Evolutionary conservation across 2,888 invertebrate species (phyloP).

Genomic region (Odontomyia ornata): DNA sequence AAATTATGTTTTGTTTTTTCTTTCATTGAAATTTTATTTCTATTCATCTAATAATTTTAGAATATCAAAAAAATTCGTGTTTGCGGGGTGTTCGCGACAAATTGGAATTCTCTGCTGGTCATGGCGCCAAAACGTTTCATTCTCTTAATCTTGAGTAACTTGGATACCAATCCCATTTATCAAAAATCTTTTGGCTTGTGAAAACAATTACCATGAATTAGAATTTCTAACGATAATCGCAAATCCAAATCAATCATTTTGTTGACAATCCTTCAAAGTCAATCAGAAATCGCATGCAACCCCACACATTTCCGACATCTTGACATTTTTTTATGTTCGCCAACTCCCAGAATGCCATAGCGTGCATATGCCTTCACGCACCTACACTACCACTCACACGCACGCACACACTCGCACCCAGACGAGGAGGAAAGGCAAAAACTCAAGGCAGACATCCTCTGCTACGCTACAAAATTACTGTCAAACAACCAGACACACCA

Average conservation of each 20-base stretch:
- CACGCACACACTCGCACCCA: not conserved
- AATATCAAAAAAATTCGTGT: no score
- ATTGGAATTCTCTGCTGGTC: no score
- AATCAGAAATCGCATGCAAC: not conserved
- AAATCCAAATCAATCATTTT: not conserved
- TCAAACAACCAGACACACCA: not conserved
- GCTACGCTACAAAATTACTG: no score
- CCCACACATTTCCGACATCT: not conserved
- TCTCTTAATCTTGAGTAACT: no score
- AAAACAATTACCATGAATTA: not conserved
- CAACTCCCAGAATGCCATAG: not conserved
- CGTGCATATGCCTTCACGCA: not conserved
- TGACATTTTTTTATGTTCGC: constrained; percentile 25
- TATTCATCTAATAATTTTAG: no score
- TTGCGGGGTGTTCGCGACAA: no score
- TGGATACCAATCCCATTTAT: no score
- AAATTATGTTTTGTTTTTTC: no score
- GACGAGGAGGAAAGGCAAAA: not conserved
- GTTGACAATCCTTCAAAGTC: not conserved
- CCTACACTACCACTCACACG: not conserved
- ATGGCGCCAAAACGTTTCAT: no score
- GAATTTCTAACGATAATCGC: no score
- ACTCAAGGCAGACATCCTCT: not conserved
- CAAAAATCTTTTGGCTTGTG: not conserved
- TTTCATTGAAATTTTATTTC: no score